A percentile compares a stretch with the other conserved stretches of the same genome.
Evolutionary conservation across 2,888 invertebrate genomes (phyloP).

Genomic region (Pyrrhia umbra): DNA sequence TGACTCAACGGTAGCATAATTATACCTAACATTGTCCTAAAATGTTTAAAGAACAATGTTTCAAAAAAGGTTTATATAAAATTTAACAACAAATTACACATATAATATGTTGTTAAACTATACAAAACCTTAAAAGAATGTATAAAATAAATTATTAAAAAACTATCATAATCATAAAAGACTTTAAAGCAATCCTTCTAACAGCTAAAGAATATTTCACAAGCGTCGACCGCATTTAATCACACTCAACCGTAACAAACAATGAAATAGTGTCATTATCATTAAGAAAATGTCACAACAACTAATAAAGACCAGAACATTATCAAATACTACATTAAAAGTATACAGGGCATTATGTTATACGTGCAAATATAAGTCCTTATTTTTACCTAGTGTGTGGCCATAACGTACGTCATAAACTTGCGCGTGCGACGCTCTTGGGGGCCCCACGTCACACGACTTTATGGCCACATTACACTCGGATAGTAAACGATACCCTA

Average conservation of each 20-base stretch:
- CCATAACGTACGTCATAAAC: slow-evolving; percentile 64
- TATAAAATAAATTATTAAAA: not conserved
- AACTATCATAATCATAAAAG: not conserved
- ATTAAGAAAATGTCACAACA: slow-evolving; percentile 23
- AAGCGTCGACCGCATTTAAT: slow-evolving; percentile 19
- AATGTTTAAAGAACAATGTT: not conserved
- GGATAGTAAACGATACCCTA: slow-evolving; percentile 70
- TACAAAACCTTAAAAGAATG: too few species aligned
- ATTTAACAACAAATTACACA: too few species aligned
- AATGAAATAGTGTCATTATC: slow-evolving; percentile 1
- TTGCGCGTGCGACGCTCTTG: slow-evolving; percentile 64
- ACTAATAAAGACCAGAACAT: not conserved
- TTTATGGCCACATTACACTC: slow-evolving; percentile 74
- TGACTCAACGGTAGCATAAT: not conserved
- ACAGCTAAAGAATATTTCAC: slow-evolving; percentile 3
- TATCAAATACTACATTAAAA: slow-evolving; percentile 39
- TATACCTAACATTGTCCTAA: not conserved
- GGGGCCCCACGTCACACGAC: slow-evolving; percentile 74
- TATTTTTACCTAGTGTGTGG: slow-evolving; percentile 30
- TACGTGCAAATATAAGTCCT: slow-evolving; percentile 18
- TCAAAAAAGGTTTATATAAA: too few species aligned
- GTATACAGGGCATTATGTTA: slow-evolving; percentile 20
- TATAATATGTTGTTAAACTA: too few species aligned
- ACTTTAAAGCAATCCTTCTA: not conserved
- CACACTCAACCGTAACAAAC: slow-evolving; percentile 7